Evolutionary conservation across 2,888 invertebrate species (phyloP), one percentile per base, ranked within the genome.

Genomic region (Pseudoips prasinana): DNA sequence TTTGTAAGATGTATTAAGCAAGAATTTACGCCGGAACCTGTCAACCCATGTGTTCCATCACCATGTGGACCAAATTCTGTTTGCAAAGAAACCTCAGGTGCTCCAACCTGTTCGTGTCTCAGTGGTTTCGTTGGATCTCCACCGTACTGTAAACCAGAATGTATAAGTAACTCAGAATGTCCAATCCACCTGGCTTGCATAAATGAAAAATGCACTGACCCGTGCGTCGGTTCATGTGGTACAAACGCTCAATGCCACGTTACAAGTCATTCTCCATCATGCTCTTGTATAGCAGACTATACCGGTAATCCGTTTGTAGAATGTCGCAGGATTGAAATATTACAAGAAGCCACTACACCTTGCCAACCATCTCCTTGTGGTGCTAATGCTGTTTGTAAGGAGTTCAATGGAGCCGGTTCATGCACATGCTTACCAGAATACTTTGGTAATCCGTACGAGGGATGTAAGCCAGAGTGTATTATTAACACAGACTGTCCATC

Each of bases 1-100:
- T 95, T 95, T 63, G 79, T 92, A 11, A 90, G 92, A 69, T 95
- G 95, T 67, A 76, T 77, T 39, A 32, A 73, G 17, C 79, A 80
- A 73, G 71, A 77, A 81, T 90, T 84, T 58, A 84, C 75, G 58
- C 89, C 88, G 9, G 81, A 85, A 48, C 67, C 73, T 23, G 62
- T 85, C 17, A 91, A 94, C 60, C 93, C 94, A n/a, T 95, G 95
- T 62, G 79, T 87, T 33, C 94, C 95, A 30, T 93, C 94, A 20
- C 95, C 95, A 1, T 96, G 96, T 70, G 96, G 95, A n/a, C 92
- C 94, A 0, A 93, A 94, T 68, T 90, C 95, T 1, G 89, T 93
- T 62, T 95, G 95, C 60, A 91, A 91, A 64, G 90, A 92, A 45
- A 77, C 90, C 7, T 92, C 92, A 26, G 92, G 92, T 22, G 86